These are phyloP conservation scores for Trichopoda pennipes DNA, from an alignment of 2,888 invertebrate genomes.

Conservation along the genomic window DNA sequence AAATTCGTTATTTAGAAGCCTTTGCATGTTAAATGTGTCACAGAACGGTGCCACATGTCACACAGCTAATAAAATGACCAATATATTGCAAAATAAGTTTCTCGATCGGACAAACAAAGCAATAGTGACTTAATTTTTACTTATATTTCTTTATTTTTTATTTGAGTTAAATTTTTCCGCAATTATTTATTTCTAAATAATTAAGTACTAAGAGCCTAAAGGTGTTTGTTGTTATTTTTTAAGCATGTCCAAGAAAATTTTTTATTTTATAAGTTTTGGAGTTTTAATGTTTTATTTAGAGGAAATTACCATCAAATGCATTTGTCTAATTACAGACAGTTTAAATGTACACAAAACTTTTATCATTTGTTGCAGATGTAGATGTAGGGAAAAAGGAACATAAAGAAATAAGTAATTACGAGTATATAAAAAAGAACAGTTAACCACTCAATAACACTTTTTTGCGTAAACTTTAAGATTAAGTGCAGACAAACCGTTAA, in stretches of 20 bases:
- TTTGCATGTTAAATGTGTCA: too few relatives aligned
- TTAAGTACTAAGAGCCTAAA: neutral
- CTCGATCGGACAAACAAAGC: too few relatives aligned
- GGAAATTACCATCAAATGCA: slow-evolving; percentile 47
- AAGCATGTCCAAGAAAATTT: neutral
- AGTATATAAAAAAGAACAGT: slow-evolving; percentile 37
- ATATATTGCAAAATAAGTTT: too few relatives aligned
- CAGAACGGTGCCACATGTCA: too few relatives aligned
- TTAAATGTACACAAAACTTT: slow-evolving; percentile 59
- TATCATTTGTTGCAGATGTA: slow-evolving; percentile 34
- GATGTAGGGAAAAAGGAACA: neutral
- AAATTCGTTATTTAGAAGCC: too few relatives aligned
- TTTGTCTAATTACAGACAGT: slow-evolving; percentile 44
- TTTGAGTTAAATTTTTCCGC: neutral
- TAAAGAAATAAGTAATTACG: neutral
- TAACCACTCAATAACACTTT: slow-evolving; percentile 15
- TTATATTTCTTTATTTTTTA: too few relatives aligned
- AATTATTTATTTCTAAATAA: neutral
- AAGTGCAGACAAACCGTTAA: slow-evolving; percentile 40
- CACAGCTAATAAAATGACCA: too few relatives aligned
- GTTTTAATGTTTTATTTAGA: slow-evolving; percentile 11
- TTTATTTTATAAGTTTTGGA: neutral
- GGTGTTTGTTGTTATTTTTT: slow-evolving; percentile 8
- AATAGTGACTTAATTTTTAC: too few relatives aligned
- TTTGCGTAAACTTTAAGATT: slow-evolving; percentile 20